Evolutionary conservation across 2,113 vertebrate species (phyloP).

Genomic region (Leptosomus discolor): DNA sequence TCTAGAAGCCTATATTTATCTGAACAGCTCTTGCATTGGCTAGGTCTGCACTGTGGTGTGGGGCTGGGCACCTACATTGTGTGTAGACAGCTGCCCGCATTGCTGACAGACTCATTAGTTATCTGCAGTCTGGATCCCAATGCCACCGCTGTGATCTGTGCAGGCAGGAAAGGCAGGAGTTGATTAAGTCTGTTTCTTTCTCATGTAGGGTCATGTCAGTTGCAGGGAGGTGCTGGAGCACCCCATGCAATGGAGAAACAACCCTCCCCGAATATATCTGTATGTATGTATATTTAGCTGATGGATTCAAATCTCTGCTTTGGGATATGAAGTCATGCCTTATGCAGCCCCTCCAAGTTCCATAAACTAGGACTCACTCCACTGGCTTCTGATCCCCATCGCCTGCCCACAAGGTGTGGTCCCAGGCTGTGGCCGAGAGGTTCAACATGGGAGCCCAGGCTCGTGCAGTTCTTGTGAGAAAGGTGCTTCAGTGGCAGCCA

Average conservation of each 20-base stretch:
- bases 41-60: not conserved
- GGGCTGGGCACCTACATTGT: rapidly evolving
- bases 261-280: not conserved
- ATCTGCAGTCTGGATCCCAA: not conserved
- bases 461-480: not conserved
- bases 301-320: not conserved
- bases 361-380: not conserved
- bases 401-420: not conserved
- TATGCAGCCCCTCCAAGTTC: not conserved
- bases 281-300: not conserved
- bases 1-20: not conserved
- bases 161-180: not conserved
- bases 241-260: not conserved
- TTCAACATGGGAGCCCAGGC: not conserved
- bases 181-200: not conserved
- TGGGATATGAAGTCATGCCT: not conserved
- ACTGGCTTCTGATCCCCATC: not conserved
- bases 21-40: not conserved
- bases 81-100: rapidly evolving
- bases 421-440: not conserved
- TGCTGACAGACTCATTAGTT: not conserved
- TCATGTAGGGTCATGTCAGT: not conserved
- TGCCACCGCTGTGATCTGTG: not conserved
- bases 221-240: not conserved
- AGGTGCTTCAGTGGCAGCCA: not conserved